phyloP scores from a whole-genome alignment of 2,797 vertebrate species.

The Sebastes goodei region DNA sequence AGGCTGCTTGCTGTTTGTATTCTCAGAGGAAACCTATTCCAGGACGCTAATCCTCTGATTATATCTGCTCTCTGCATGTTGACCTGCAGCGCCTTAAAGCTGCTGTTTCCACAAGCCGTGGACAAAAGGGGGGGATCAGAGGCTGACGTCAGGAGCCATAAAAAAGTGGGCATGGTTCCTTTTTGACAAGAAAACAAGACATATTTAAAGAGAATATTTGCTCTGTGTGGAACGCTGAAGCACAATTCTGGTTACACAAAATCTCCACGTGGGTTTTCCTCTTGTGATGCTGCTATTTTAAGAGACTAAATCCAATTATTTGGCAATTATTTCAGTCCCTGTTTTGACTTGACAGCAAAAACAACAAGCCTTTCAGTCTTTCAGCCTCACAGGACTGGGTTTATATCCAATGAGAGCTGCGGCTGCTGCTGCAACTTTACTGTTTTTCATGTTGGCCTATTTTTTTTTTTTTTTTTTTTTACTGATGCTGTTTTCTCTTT shows the following conservation, averaged over 20 bases:
- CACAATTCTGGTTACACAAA: slow-evolving; percentile 10
- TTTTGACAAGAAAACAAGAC: neutral
- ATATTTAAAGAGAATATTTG: neutral
- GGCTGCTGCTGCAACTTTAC: neutral
- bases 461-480: neutral
- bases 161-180: neutral
- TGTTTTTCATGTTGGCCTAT: neutral
- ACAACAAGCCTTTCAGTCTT: slow-evolving; percentile 34
- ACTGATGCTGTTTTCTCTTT: neutral
- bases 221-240: too few relatives aligned
- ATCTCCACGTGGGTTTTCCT: slow-evolving; percentile 10
- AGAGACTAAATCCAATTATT: slow-evolving; percentile 46
- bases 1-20: neutral
- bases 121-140: neutral
- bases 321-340: slow-evolving; percentile 34
- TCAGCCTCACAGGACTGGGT: neutral
- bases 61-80: slow-evolving; percentile 14
- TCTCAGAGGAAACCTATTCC: slow-evolving; percentile 10
- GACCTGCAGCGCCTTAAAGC: slow-evolving; percentile 4
- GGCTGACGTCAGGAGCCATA: neutral
- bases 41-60: slow-evolving; percentile 38
- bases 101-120: neutral
- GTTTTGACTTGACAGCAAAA: slow-evolving; percentile 43
- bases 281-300: slow-evolving; percentile 51
- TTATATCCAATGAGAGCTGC: neutral